Conservation (phyloP, 2,888 invertebrate species). For the Aquatica leii region DNA sequence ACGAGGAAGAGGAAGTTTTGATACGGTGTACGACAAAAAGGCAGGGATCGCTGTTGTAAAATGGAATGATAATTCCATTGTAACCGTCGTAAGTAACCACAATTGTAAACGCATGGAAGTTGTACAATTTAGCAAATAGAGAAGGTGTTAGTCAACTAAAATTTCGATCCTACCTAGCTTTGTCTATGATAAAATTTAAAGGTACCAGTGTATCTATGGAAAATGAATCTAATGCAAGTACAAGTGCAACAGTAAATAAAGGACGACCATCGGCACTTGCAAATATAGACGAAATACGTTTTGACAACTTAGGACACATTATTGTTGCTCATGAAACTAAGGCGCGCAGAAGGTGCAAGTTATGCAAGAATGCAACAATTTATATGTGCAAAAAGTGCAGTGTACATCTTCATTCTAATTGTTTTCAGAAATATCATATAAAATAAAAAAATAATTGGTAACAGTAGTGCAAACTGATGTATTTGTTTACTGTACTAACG, state of each 20-base stretch:
- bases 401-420: too few species aligned
- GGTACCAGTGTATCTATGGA: too few species aligned
- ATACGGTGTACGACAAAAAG: not conserved
- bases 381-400: too few species aligned
- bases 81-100: not conserved
- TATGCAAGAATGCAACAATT: too few species aligned
- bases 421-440: too few species aligned
- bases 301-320: not conserved
- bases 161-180: too few species aligned
- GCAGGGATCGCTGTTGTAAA: not conserved
- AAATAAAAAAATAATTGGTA: not conserved
- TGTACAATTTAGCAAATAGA: slow-evolving; percentile 2
- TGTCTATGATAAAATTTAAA: too few species aligned
- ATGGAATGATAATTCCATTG: slow-evolving; percentile 1
- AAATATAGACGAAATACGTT: too few species aligned
- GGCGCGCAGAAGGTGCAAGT: too few species aligned
- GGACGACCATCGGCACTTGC: too few species aligned
- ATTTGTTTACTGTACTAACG: not conserved
- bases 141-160: not conserved
- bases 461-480: not conserved
- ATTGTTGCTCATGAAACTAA: not conserved
- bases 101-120: not conserved
- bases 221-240: too few species aligned
- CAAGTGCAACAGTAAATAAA: too few species aligned
- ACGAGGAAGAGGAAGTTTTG: not conserved